Percentiles rank a stretch among this genome's conserved stretches.
phyloP scores from a whole-genome alignment of 2,888 invertebrate genomes.

The Bursaphelenchus okinawaensis region DNA sequence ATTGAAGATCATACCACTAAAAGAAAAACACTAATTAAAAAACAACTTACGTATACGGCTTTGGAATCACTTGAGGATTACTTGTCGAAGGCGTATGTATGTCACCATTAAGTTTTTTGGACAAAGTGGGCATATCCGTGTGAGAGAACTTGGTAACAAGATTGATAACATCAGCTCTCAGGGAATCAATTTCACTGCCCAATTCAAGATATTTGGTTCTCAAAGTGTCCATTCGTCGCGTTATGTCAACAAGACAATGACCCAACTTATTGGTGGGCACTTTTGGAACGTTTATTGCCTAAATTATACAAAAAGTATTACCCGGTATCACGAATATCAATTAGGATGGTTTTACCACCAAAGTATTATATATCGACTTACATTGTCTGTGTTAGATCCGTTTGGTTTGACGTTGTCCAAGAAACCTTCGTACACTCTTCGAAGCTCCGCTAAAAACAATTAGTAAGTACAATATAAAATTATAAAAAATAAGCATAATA shows the following conservation, averaged over 20 bases:
- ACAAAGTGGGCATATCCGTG: background rate
- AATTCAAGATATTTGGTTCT: background rate
- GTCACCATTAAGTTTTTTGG: background rate
- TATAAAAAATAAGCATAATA: slow-evolving; percentile 7
- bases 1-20: too few relatives aligned
- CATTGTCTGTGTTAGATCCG: slow-evolving; percentile 5
- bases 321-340: too few relatives aligned
- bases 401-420: slow-evolving; percentile 24
- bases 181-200: background rate
- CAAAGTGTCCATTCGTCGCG: background rate
- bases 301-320: too few relatives aligned
- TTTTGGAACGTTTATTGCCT: background rate
- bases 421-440: slow-evolving; percentile 22
- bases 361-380: background rate
- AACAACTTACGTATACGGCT: background rate
- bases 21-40: too few relatives aligned
- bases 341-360: too few relatives aligned
- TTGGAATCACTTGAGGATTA: background rate
- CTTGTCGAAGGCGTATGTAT: background rate
- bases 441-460: slow-evolving; percentile 24
- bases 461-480: too few relatives aligned
- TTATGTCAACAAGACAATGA: background rate
- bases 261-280: background rate
- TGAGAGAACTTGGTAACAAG: background rate
- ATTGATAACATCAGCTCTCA: background rate